Percentiles rank a stretch among this genome's conserved stretches.
phyloP scores from a whole-genome alignment of 2,888 invertebrate species.

The Pycnomerus fuliginosus region DNA sequence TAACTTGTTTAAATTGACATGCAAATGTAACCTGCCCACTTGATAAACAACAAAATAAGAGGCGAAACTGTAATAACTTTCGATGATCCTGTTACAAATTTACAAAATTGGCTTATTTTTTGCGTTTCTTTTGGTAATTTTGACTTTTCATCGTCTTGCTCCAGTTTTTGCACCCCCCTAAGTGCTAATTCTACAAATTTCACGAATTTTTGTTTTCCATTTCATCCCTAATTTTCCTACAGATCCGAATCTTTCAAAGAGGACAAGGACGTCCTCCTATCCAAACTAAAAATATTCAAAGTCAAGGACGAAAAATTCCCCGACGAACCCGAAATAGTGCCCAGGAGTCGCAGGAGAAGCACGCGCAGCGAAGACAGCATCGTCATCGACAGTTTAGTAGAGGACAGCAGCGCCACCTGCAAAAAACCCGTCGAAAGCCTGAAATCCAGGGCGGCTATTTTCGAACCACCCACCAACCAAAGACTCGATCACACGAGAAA shows the following conservation, averaged over 20 bases:
- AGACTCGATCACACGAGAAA: conserved; percentile 18
- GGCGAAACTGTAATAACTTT: too few species aligned
- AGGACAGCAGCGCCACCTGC: conserved; percentile 20
- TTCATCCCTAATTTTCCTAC: neutral
- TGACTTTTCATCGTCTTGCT: too few species aligned
- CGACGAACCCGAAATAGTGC: conserved; percentile 16
- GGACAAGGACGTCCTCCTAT: conserved; percentile 56
- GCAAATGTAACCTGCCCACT: too few species aligned
- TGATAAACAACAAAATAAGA: too few species aligned
- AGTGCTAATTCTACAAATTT: too few species aligned
- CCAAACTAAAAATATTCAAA: conserved; percentile 51
- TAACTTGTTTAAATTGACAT: too few species aligned
- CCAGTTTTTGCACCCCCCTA: neutral
- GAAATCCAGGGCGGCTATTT: conserved; percentile 42
- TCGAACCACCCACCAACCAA: conserved; percentile 39
- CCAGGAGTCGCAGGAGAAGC: conserved; percentile 22
- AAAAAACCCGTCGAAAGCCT: conserved; percentile 30
- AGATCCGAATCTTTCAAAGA: conserved; percentile 78
- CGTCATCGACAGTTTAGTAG: conserved; percentile 24
- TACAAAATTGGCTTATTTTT: too few species aligned
- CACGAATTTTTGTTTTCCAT: neutral
- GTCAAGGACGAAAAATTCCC: conserved; percentile 32
- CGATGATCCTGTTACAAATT: too few species aligned
- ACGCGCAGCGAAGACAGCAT: conserved; percentile 26
- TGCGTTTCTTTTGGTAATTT: too few species aligned